phyloP scores from a whole-genome alignment of 2,797 vertebrate species.

The Xyrichtys novacula region DNA sequence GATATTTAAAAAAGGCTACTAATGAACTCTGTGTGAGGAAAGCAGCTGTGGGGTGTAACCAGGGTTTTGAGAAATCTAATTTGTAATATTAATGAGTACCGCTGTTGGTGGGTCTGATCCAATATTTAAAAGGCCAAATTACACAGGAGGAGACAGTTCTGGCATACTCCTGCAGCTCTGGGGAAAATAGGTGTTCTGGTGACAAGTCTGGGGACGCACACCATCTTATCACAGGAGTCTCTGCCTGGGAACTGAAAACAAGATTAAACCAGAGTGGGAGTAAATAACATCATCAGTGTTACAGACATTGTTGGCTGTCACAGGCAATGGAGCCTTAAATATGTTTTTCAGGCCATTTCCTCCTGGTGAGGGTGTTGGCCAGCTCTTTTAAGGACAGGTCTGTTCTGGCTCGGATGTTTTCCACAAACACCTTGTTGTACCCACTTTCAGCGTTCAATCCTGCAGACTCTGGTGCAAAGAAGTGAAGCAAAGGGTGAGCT shows the following conservation, averaged over 20 bases:
- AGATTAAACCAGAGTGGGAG: conserved; percentile 65
- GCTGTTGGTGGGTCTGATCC: conserved; percentile 19
- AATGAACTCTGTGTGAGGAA: background rate
- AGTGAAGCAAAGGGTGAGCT: background rate
- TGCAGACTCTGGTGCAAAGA: background rate
- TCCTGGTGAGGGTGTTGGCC: conserved; percentile 37
- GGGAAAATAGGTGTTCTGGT: conserved; percentile 50
- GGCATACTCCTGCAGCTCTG: conserved; percentile 37
- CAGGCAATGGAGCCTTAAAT: conserved; percentile 52
- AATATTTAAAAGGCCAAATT: conserved; percentile 63
- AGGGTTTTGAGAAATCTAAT: conserved; percentile 14
- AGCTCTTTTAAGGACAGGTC: conserved; percentile 14
- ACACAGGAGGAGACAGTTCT: conserved; percentile 39
- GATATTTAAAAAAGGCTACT: background rate
- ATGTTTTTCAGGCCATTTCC: conserved; percentile 49
- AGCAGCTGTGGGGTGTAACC: background rate
- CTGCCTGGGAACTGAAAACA: conserved; percentile 66
- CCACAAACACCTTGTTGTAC: background rate
- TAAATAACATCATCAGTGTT: conserved; percentile 67
- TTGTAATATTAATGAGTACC: conserved; percentile 29
- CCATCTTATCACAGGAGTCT: conserved; percentile 52
- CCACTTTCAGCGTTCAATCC: conserved; percentile 5
- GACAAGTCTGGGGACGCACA: conserved; percentile 38
- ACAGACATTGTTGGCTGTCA: conserved; percentile 58
- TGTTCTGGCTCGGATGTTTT: conserved; percentile 15